Percentiles rank a stretch among this genome's conserved stretches.
These are phyloP conservation scores for Muscicapa comitata DNA, from an alignment of 2,797 vertebrate species.

Conservation along the genomic window DNA sequence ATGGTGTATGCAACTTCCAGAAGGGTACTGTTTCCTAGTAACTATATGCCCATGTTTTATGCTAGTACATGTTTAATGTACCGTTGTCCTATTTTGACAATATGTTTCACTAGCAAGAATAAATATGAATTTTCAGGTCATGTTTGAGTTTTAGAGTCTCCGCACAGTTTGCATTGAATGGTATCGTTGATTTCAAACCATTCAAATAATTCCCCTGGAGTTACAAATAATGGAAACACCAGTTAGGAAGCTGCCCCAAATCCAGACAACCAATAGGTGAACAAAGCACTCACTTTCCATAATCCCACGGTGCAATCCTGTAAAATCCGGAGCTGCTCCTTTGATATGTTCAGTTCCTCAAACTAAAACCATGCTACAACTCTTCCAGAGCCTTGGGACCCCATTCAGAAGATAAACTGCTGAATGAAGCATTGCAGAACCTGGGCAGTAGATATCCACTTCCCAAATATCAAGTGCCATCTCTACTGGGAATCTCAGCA, in stretches of 20 bases:
- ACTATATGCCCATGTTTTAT: not conserved
- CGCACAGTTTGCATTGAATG: not conserved
- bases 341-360: not conserved
- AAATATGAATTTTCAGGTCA: not conserved
- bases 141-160: not conserved
- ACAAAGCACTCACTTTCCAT: not conserved
- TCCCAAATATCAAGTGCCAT: not conserved
- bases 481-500: not conserved
- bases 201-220: not conserved
- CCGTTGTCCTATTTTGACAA: not conserved
- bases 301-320: not conserved
- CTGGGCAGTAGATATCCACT: not conserved
- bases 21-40: not conserved
- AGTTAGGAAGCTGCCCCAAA: not conserved
- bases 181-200: not conserved
- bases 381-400: not conserved
- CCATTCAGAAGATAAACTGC: fast-evolving
- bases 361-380: not conserved
- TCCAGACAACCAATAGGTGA: not conserved
- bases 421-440: not conserved
- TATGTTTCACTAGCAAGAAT: not conserved
- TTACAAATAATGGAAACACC: not conserved
- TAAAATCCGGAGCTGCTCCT: not conserved
- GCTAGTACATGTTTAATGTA: fast-evolving
- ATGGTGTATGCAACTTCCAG: not conserved